Evolutionary conservation across 2,113 vertebrate genomes (phyloP), one percentile per base, ranked within the genome.

Genomic region (Cryptotis parvus): DNA sequence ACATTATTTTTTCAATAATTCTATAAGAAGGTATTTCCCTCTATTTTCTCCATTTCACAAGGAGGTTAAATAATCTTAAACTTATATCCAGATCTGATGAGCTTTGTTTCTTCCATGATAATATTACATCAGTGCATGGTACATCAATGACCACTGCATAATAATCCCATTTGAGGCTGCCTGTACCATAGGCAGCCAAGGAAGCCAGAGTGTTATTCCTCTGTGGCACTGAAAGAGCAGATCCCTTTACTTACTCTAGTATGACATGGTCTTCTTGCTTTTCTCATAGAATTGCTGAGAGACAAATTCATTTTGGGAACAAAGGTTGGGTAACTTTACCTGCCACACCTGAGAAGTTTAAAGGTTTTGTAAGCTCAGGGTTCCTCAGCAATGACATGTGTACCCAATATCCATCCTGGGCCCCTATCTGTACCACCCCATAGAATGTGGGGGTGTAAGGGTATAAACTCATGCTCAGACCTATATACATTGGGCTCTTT

Each of bases 241-340:
- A 87, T 87, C 76, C 68, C 80, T 65, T 94, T 89, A 73, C n/a
- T 83, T 27, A n/a, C 5, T 89, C 35, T 9, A 41, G 20, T 11
- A 63, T 66, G 33, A 91, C 65, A 35, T 73, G 27, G 11, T 91
- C 73, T 80, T 43, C 55, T 43, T 43, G n/a, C n/a, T n/a, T 72
- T 37, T 65, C 31, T 75, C 39, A 45, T 6, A 45, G 43, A 45
- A 45, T 45, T 45, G 43, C 43, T 45, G 43, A 45, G 43, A 45
- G 43, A 45, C 43, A 45, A 45, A 69, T 70, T 45, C 77, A 77
- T 63, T 68, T 83, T 69, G 3, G 43, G 68, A 9, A 8, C 2
- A 73, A 87, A 73, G 31, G 55, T 39, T 45, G 39, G 45, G 9
- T 11, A 65, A 26, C 10, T 31, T 69, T 81, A 9, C 37, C 39